Evolutionary conservation across 2,888 invertebrate species (phyloP).

Genomic region (Trissolcus japonicus): DNA sequence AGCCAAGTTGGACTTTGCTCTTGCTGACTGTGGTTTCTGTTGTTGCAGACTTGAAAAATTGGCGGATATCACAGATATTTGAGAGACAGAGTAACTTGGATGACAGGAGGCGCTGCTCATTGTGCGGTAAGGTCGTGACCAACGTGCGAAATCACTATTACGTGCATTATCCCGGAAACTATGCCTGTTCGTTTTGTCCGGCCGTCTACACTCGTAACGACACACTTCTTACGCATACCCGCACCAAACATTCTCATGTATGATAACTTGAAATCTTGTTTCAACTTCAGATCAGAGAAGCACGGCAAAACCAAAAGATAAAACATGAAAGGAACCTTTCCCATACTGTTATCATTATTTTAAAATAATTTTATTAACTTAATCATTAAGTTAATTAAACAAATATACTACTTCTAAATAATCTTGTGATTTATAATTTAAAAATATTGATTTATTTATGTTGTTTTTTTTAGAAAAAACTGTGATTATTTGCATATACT

Average conservation of each 20-base stretch:
- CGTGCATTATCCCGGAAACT: conserved; percentile 80
- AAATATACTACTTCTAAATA: too few relatives aligned
- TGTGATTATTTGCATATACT: too few relatives aligned
- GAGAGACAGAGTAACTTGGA: conserved; percentile 79
- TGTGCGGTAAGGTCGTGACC: conserved; percentile 81
- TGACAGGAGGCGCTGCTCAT: conserved; percentile 79
- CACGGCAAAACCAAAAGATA: background rate
- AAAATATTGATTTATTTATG: too few relatives aligned
- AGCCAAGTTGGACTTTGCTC: conserved; percentile 60
- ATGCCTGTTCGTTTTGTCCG: conserved; percentile 79
- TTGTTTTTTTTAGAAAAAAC: too few relatives aligned
- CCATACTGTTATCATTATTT: background rate
- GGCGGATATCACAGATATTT: conserved; percentile 80
- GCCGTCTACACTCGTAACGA: conserved; percentile 80
- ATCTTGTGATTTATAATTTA: too few relatives aligned
- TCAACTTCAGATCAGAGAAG: conserved; percentile 5
- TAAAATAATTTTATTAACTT: too few relatives aligned
- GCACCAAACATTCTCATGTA: conserved; percentile 78
- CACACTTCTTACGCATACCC: conserved; percentile 79
- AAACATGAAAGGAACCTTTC: background rate
- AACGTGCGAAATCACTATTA: conserved; percentile 81
- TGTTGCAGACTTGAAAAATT: conserved; percentile 79
- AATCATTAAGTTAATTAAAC: too few relatives aligned
- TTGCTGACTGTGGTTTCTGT: conserved; percentile 71
- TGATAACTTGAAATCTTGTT: conserved; percentile 61